These are phyloP conservation scores for Escarpia spicata DNA, from an alignment of 2,888 invertebrate species.

Conservation along the genomic window DNA sequence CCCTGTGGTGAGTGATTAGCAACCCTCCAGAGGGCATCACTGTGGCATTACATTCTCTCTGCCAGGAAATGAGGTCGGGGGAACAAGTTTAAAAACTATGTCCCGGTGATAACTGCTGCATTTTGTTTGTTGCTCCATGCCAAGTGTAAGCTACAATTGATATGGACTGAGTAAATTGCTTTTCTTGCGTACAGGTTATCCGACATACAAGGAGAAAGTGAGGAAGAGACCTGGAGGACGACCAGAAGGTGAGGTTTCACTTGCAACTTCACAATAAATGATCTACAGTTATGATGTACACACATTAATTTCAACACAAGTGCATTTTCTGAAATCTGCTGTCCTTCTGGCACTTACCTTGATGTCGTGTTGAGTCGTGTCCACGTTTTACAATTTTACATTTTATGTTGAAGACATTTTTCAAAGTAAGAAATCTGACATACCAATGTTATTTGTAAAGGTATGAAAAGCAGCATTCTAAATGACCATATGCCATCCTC, in stretches of 20 bases:
- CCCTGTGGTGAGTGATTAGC: too few relatives aligned
- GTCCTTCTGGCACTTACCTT: neutral
- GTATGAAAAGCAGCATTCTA: neutral
- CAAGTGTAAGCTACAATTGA: neutral
- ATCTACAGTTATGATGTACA: neutral
- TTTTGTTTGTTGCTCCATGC: too few relatives aligned
- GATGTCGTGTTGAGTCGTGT: neutral
- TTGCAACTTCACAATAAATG: neutral
- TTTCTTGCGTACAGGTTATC: slow-evolving; percentile 76
- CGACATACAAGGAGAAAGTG: slow-evolving; percentile 98
- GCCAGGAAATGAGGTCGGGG: too few relatives aligned
- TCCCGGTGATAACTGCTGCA: too few relatives aligned
- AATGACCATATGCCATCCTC: neutral
- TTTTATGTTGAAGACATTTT: neutral
- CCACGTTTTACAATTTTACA: neutral
- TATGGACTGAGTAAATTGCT: neutral
- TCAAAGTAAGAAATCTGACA: neutral
- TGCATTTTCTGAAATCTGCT: neutral
- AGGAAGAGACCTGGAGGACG: slow-evolving; percentile 93
- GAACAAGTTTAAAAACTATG: too few relatives aligned
- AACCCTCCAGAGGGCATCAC: too few relatives aligned
- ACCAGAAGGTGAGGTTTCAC: slow-evolving; percentile 74
- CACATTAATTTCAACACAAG: neutral
- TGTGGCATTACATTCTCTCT: too few relatives aligned
- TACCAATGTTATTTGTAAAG: neutral